Percentiles rank a stretch among this genome's conserved stretches.
Conservation (phyloP, 2,113 vertebrate species). For the Ceuthmochares aereus region DNA sequence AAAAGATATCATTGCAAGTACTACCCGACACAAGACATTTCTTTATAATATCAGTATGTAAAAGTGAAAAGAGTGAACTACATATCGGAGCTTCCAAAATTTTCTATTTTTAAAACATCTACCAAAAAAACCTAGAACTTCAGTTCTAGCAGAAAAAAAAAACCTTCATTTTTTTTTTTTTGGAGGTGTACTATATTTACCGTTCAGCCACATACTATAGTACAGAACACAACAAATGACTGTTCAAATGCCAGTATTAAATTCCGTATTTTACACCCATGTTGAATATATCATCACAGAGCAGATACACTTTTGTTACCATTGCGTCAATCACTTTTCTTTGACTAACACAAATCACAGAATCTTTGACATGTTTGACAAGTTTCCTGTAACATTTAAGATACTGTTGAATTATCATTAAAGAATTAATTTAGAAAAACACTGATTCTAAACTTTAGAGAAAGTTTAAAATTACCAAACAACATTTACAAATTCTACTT, state of each 20-base stretch:
- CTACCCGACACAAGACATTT: neutral
- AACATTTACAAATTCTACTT: slow-evolving; percentile 64
- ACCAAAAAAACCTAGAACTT: neutral
- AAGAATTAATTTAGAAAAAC: neutral
- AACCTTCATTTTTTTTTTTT: neutral
- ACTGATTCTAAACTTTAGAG: neutral
- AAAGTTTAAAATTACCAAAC: neutral
- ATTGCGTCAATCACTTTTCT: neutral
- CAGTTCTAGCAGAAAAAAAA: neutral
- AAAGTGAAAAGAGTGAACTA: neutral
- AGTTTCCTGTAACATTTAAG: neutral
- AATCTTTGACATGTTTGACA: neutral
- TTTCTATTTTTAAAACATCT: neutral
- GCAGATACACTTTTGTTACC: neutral
- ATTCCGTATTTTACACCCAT: neutral
- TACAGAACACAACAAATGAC: neutral
- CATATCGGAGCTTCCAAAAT: neutral
- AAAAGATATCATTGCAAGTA: neutral
- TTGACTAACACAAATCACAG: neutral
- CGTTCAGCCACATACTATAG: neutral
- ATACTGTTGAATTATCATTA: neutral
- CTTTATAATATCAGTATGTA: neutral
- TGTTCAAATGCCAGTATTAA: neutral
- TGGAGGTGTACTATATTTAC: neutral
- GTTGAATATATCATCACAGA: neutral